These are phyloP conservation scores for Philypnodon macrostomus DNA, from an alignment of 2,797 vertebrate genomes.

Conservation along the genomic window DNA sequence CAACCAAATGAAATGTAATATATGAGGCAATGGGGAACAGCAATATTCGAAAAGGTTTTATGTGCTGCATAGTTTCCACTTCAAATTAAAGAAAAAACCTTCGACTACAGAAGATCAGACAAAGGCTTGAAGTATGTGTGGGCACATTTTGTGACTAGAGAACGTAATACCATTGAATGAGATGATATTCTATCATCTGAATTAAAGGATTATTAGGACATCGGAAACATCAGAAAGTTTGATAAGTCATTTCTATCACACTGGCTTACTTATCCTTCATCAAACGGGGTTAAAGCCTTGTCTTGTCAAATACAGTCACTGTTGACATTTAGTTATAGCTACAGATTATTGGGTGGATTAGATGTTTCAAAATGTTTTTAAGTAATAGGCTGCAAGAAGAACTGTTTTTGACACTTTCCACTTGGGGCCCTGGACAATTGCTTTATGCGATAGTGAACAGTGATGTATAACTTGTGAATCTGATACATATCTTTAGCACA, in stretches of 20 bases:
- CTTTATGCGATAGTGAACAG: too few relatives aligned
- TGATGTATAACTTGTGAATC: too few relatives aligned
- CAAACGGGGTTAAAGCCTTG: constrained; percentile 14
- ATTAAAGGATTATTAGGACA: constrained; percentile 41
- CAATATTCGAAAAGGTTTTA: too few relatives aligned
- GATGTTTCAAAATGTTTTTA: too few relatives aligned
- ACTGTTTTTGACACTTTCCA: too few relatives aligned
- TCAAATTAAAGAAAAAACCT: neutral
- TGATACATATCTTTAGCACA: too few relatives aligned
- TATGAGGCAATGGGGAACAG: neutral
- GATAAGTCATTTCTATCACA: constrained; percentile 24
- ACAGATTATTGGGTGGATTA: neutral
- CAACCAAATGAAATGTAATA: too few relatives aligned
- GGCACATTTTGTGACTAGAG: neutral
- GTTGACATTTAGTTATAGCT: neutral
- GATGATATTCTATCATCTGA: constrained; percentile 14
- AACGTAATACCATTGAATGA: neutral
- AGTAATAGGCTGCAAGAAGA: too few relatives aligned
- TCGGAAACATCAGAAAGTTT: constrained; percentile 11
- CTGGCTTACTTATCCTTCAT: constrained; percentile 18
- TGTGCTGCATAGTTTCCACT: too few relatives aligned
- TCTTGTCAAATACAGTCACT: neutral
- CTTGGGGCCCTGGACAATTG: too few relatives aligned
- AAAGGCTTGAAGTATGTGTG: neutral
- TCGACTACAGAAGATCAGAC: neutral